A percentile compares a stretch with the other conserved stretches of the same genome.
phyloP scores from a whole-genome alignment of 2,797 vertebrate genomes.

The Dromococcyx pavoninus region DNA sequence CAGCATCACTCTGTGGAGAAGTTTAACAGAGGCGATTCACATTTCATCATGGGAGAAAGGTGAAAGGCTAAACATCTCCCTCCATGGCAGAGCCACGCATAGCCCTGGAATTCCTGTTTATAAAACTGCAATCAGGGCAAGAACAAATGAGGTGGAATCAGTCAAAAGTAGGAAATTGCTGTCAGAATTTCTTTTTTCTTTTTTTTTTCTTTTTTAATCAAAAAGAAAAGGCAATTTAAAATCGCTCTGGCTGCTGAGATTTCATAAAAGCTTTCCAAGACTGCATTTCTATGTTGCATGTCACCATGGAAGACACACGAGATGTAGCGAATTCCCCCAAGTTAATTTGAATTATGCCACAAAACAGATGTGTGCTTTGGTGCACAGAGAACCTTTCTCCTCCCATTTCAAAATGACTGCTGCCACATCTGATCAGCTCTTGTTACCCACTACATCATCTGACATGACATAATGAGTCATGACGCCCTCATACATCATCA shows the following conservation, averaged over 20 bases:
- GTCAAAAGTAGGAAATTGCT: constrained; percentile 19
- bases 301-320: constrained; percentile 35
- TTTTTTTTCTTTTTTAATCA: background rate
- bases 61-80: background rate
- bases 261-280: constrained; percentile 5
- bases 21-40: accelerated
- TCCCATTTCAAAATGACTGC: constrained; percentile 36
- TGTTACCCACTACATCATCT: background rate
- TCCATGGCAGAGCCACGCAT: background rate
- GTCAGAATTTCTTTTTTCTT: background rate
- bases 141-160: background rate
- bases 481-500: constrained; percentile 58
- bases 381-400: constrained; percentile 61
- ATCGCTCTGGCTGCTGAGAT: background rate
- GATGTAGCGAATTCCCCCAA: background rate
- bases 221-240: constrained; percentile 14
- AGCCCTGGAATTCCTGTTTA: background rate
- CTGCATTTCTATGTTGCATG: background rate
- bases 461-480: background rate
- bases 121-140: background rate
- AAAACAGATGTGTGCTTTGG: constrained; percentile 76
- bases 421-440: constrained; percentile 45
- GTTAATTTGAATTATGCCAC: constrained; percentile 77
- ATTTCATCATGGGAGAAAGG: background rate
- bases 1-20: background rate